phyloP scores from a whole-genome alignment of 2,113 vertebrate species.

The Tauraco erythrolophus region DNA sequence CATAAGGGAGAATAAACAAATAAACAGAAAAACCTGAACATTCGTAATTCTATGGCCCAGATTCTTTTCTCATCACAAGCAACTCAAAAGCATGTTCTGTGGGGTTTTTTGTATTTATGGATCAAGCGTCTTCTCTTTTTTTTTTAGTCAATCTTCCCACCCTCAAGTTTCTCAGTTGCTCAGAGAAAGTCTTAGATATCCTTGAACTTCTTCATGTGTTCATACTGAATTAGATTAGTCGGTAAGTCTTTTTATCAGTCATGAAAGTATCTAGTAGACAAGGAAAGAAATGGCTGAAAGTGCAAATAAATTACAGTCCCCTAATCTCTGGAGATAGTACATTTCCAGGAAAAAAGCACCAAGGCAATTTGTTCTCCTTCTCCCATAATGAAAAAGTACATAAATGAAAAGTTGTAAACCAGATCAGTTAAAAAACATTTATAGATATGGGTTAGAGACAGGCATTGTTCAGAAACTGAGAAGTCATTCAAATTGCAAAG shows the following conservation, averaged over 20 bases:
- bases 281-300: not conserved
- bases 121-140: not conserved
- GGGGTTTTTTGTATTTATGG: not conserved
- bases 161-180: not conserved
- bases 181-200: not conserved
- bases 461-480: not conserved
- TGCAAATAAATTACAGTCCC: not conserved
- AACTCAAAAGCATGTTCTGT: not conserved
- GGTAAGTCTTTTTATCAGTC: not conserved
- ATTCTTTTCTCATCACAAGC: not conserved
- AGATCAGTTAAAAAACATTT: not conserved
- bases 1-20: not conserved
- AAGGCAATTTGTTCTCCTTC: not conserved
- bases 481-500: not conserved
- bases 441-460: not conserved
- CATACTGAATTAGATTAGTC: not conserved
- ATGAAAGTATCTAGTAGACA: not conserved
- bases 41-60: not conserved
- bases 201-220: not conserved
- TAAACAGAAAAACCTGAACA: not conserved
- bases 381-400: not conserved
- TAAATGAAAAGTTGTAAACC: not conserved
- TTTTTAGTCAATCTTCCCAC: not conserved
- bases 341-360: not conserved
- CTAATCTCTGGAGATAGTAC: slow-evolving; percentile 8